Evolutionary conservation across 1,140 invertebrate genomes (phyloP).

Genomic region (Euborellia annulipes): DNA sequence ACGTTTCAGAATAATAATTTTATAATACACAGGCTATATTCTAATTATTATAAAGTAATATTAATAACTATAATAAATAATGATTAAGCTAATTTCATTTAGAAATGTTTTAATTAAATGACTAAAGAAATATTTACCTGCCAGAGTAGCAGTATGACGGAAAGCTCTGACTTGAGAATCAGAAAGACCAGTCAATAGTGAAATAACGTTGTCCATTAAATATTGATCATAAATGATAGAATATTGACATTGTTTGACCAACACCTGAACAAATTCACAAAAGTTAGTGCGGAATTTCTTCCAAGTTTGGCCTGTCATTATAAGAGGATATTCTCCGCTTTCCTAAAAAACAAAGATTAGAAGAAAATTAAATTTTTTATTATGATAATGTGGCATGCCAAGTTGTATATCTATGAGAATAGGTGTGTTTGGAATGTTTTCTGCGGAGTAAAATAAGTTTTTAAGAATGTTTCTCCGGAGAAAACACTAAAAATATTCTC

Average conservation of each 20-base stretch:
- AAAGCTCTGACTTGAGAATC: conserved; percentile 98
- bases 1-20: no score
- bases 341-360: conserved; percentile 58
- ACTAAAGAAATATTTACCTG: conserved; percentile 36
- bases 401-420: background rate
- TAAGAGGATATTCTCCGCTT: conserved; percentile 97
- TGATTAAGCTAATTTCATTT: no score
- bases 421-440: background rate
- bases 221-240: conserved; percentile 99
- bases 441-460: no score
- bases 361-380: no score
- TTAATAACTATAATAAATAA: no score
- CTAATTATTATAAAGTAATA: no score
- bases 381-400: no score
- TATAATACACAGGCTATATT: no score
- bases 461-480: no score
- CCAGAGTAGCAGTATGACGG: conserved; percentile 95
- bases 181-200: conserved; percentile 87
- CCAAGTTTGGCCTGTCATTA: conserved; percentile 93
- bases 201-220: conserved; percentile 98
- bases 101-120: no score
- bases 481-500: no score
- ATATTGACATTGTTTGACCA: conserved; percentile 96
- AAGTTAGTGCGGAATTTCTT: conserved; percentile 95
- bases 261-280: conserved; percentile 91